A percentile compares a stretch with the other conserved stretches of the same genome.
These are phyloP conservation scores for Lamellibrachia luymesi DNA, from an alignment of 1,140 invertebrate genomes.

Conservation along the genomic window DNA sequence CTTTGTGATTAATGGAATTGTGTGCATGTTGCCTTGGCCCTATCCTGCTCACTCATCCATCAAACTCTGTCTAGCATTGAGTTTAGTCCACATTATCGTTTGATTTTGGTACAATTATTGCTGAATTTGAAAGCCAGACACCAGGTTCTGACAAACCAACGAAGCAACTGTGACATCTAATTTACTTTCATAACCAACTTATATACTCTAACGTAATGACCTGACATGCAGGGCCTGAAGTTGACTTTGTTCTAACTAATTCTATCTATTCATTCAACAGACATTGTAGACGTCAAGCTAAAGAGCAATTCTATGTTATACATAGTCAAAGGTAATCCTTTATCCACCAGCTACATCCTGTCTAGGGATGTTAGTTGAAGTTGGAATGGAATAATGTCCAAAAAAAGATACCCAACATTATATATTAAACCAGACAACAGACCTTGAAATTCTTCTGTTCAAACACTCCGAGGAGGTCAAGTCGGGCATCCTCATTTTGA, in stretches of 20 bases:
- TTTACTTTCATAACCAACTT: not conserved
- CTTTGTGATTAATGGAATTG: not conserved
- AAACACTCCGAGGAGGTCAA: conserved; percentile 65
- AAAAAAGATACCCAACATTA: conserved; percentile 46
- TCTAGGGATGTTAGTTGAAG: not conserved
- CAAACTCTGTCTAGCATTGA: not conserved
- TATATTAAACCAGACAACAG: conserved; percentile 75
- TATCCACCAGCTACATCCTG: not conserved
- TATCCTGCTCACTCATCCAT: not conserved
- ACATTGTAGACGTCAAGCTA: not conserved
- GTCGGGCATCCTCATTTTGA: conserved; percentile 40
- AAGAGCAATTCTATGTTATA: not conserved
- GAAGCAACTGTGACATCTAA: not conserved
- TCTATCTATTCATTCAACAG: not conserved
- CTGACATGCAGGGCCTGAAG: not conserved
- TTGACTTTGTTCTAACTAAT: not conserved
- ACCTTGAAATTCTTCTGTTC: conserved; percentile 66
- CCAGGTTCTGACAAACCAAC: not conserved
- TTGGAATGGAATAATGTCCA: not conserved
- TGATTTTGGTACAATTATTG: not conserved
- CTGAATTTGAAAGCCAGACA: not conserved
- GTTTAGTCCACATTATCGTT: not conserved
- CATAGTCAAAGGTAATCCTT: not conserved
- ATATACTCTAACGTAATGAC: not conserved
- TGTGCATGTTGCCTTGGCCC: not conserved